Evolutionary conservation across 2,888 invertebrate species (phyloP), one percentile per base, ranked within the genome.

Genomic region (Drosophila lutescens): DNA sequence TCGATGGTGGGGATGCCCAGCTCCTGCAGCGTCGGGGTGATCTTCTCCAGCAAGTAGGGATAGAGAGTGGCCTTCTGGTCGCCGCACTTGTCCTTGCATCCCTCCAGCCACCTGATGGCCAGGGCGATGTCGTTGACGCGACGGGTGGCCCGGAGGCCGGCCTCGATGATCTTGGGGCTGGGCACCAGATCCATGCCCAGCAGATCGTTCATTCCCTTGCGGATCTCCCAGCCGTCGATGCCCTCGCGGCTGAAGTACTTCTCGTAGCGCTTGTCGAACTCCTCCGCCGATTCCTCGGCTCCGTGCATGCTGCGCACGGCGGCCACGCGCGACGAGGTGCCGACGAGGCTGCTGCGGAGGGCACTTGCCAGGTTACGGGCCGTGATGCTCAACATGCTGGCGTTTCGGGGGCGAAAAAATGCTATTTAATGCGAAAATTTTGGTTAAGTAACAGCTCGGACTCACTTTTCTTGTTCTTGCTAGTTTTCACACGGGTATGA

Each of bases 221-320:
- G 96, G 84, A 98, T 93, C 93, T 98, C 98, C 99, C 98, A 99
- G 57, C 96, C 96, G 92, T 98, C 98, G 91, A 98, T 97, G 88
- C 98, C 97, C 71, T 94, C 93, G 70, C 97, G 95, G 91, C 95
- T 96, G 93, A 98, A 98, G 93, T 94, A 98, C 46, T 94, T 94
- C 90, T 95, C 96, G 91, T 96, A 98, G 93, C 95, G 95, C 83
- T 94, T 93, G 92, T 98, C 97, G 92, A 98, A 97, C 90, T 97
- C 96, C 89, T 96, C 97, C 76, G 97, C 97, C 41, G 96, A 94
- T 92, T 97, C 97, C 26, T 93, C 93, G 44, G 93, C 91, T 12
- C 92, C 93, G 80, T 94, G 94, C 15, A 92, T 76, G 26, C 85
- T 79, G 60, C 91, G 90, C 15, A 91, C 92, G 36, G 89, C 86